Evolutionary conservation across 2,797 vertebrate species (phyloP).

Genomic region (Choloepus didactylus): DNA sequence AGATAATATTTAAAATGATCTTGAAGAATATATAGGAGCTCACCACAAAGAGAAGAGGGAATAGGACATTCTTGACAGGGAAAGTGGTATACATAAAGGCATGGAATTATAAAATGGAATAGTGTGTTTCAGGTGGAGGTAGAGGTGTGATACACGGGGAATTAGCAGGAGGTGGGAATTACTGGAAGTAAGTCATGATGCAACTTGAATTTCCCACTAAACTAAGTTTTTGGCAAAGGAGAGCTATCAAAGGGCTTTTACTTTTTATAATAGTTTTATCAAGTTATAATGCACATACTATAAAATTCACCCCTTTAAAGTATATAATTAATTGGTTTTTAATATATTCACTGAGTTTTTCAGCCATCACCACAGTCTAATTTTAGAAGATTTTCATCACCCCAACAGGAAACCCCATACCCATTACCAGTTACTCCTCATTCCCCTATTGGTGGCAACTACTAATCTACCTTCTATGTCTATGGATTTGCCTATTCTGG

Average conservation of each 20-base stretch:
- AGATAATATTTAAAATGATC: constrained; percentile 9
- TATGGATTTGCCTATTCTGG: neutral
- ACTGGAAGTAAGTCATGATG: neutral
- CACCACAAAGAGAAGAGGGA: neutral
- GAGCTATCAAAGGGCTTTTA: constrained; percentile 1
- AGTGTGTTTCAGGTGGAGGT: neutral
- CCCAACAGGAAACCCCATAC: neutral
- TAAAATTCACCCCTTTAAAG: neutral
- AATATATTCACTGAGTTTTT: neutral
- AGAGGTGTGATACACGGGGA: neutral
- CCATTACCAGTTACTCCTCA: neutral
- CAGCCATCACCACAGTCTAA: no score
- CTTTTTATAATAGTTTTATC: constrained; percentile 16
- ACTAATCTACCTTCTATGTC: neutral
- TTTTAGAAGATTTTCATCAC: neutral
- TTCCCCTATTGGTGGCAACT: neutral
- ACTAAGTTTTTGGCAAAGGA: constrained; percentile 3
- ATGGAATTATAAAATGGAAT: neutral
- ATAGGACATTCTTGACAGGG: neutral
- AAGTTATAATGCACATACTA: neutral
- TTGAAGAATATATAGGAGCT: constrained; percentile 8
- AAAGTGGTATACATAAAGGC: neutral
- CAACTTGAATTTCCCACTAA: neutral
- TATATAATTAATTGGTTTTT: neutral
- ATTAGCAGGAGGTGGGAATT: neutral